These are phyloP conservation scores for Caenorhabditis imperialis DNA, from an alignment of 2,888 invertebrate genomes.

Conservation along the genomic window DNA sequence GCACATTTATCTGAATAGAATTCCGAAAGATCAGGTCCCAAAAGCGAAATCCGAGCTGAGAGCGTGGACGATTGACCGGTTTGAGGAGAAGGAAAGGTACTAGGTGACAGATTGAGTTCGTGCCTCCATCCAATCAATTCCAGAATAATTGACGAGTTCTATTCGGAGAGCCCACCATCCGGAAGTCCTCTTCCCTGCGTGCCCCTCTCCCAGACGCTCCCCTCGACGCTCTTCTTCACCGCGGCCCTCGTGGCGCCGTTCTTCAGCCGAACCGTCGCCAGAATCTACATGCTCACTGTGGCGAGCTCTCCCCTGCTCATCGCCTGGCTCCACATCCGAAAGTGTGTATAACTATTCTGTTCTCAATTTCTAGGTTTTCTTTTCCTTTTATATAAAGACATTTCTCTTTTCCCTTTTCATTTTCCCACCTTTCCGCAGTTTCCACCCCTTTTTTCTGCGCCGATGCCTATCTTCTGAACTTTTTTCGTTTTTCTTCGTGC, in stretches of 20 bases:
- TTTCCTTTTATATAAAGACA: too few relatives aligned
- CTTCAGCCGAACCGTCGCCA: constrained; percentile 57
- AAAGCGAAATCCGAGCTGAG: constrained; percentile 50
- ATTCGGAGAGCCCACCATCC: constrained; percentile 21
- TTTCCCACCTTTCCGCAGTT: too few relatives aligned
- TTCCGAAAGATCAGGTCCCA: constrained; percentile 56
- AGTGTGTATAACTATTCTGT: constrained; percentile 54
- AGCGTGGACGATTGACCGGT: constrained; percentile 67
- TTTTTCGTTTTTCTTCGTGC: too few relatives aligned
- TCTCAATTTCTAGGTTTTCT: not conserved
- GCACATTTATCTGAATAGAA: constrained; percentile 49
- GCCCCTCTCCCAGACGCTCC: constrained; percentile 60
- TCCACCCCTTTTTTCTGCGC: too few relatives aligned
- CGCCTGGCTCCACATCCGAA: constrained; percentile 63
- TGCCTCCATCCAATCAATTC: constrained; percentile 16
- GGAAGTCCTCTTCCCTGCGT: constrained; percentile 45
- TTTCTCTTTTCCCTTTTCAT: too few relatives aligned
- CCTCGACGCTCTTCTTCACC: constrained; percentile 65
- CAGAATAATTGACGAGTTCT: constrained; percentile 64
- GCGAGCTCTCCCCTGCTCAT: constrained; percentile 66
- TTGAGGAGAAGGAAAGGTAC: constrained; percentile 66
- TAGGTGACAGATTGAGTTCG: too few relatives aligned
- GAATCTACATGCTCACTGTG: constrained; percentile 62
- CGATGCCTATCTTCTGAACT: too few relatives aligned
- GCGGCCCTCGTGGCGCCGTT: constrained; percentile 65